Evolutionary conservation across 1,140 invertebrate genomes (phyloP), one percentile per base, ranked within the genome.

Genomic region (Monomorium pharaonis): DNA sequence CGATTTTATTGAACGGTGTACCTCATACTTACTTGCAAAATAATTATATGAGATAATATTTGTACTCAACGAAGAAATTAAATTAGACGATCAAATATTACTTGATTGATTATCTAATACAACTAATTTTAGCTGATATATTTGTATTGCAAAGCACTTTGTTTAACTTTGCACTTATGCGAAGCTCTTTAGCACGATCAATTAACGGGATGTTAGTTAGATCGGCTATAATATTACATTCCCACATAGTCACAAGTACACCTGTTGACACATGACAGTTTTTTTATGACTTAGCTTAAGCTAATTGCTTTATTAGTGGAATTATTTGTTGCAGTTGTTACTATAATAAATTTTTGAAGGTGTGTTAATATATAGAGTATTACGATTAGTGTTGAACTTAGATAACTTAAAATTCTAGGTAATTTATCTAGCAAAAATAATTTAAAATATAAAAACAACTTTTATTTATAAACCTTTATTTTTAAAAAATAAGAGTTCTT

Each of bases 121-220:
- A 5, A 33, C 9, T 18, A 7, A 18, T 1, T 58, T 37, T 3
- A 42, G 0, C 30, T 7, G 9, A 7, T 44, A 9, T 60, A n/a
- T 27, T 60, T 4, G 9, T 37, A 37, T 3, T 37, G 12, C 62
- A n/a, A 4, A 5, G 30, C 0, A 42, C 14, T 60, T 18, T 58
- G 37, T 58, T 76, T 27, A 51, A 27, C 16, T 63, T 78, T 42
- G 21, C 14, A 44, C n/a, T 49, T 47, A 65, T 7, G 30, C 18
- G 27, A 51, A 24, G 7, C n/a, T 63, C 0, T 54, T 76, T 54
- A 78, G 21, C 18, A 10, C 12, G 6, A 33, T 0, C 27, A 51
- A 78, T 78, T 78, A 63, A 44, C 58, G 16, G 9, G 5, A 51
- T 44, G 74, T 47, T 21, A 76, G 60, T 65, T 18, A 67, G 7